Evolutionary conservation across 2,113 vertebrate genomes (phyloP), one percentile per base, ranked within the genome.

Genomic region (Spilogale gracilis): DNA sequence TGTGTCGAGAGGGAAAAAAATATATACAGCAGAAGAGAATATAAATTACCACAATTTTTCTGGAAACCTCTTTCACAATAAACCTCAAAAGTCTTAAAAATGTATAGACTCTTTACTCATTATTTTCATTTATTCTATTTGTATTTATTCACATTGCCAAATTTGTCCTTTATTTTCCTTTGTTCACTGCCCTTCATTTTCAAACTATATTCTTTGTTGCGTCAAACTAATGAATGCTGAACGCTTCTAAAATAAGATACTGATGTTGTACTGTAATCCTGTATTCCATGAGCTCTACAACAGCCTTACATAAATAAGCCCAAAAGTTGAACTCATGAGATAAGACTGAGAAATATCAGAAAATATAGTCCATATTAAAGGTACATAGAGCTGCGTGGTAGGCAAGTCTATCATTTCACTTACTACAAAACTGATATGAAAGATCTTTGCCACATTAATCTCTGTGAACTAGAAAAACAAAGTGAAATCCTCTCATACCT

Each of bases 361-460:
- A 98, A 98, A 98, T 95, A 98, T 0, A 93, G 63, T 30, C 83
- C 54, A 82, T 97, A 97, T 96, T 97, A 98, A 97, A 98, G 84
- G 61, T 69, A 98, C 88, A 63, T 89, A 58, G 91, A 87, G 87
- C 87, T 97, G 69, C 82, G 82, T 98, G 98, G 93, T n/a, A 93
- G 78, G 96, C 96, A 96, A 92, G 89, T 96, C 76, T 96, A 92
- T 90, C 91, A 69, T 71, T 97, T 97, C 65, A 78, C 30, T 52
- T 96, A 80, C 58, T 89, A 88, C 88, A 96, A 98, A 97, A 94
- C 95, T 96, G 95, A 97, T 73, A 92, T 32, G 50, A 83, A 96
- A 96, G 92, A 78, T 38, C 76, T 94, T 95, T 97, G 8, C 2
- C 90, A 88, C 94, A 95, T 96, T 98, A 93, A 97, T 98, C 89